Evolutionary conservation across 1,140 invertebrate genomes (phyloP).

Genomic region (Drosophila tsacasi): DNA sequence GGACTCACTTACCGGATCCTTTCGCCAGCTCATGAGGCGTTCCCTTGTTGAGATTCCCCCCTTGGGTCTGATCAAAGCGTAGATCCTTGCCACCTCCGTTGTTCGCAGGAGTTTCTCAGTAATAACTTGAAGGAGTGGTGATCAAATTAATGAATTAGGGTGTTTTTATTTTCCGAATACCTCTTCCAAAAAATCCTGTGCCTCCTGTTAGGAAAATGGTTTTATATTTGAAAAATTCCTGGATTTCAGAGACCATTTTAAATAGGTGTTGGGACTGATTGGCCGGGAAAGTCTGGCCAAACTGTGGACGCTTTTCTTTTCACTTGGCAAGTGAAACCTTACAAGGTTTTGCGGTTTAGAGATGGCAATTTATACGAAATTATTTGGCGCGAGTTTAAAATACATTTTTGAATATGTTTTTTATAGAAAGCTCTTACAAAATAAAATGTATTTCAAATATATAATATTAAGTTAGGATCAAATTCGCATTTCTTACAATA

Average conservation of each 20-base stretch:
- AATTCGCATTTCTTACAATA: too few relatives aligned
- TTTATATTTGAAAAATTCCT: conserved; percentile 44
- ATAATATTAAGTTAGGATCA: too few relatives aligned
- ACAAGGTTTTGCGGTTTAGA: conserved; percentile 4
- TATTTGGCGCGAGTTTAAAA: not conserved
- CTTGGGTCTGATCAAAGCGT: conserved; percentile 91
- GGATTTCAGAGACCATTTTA: conserved; percentile 36
- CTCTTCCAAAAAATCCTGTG: conserved; percentile 52
- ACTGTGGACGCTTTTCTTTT: conserved; percentile 1
- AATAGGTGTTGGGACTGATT: not conserved
- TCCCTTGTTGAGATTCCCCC: conserved; percentile 89
- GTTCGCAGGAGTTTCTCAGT: conserved; percentile 94
- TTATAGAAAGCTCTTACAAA: too few relatives aligned
- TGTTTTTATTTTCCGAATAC: not conserved
- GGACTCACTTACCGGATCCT: conserved; percentile 71
- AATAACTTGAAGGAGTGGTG: conserved; percentile 84
- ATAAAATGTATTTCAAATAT: too few relatives aligned
- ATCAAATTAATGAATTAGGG: not conserved
- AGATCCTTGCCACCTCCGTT: conserved; percentile 89
- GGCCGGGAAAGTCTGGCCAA: not conserved
- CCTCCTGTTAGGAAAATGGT: conserved; percentile 38
- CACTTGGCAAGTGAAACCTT: not conserved
- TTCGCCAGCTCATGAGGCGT: conserved; percentile 88
- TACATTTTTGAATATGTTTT: not conserved
- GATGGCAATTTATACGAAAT: not conserved